Evolutionary conservation across 2,797 vertebrate species (phyloP), one percentile per base, ranked within the genome.

Genomic region (Masticophis lateralis): DNA sequence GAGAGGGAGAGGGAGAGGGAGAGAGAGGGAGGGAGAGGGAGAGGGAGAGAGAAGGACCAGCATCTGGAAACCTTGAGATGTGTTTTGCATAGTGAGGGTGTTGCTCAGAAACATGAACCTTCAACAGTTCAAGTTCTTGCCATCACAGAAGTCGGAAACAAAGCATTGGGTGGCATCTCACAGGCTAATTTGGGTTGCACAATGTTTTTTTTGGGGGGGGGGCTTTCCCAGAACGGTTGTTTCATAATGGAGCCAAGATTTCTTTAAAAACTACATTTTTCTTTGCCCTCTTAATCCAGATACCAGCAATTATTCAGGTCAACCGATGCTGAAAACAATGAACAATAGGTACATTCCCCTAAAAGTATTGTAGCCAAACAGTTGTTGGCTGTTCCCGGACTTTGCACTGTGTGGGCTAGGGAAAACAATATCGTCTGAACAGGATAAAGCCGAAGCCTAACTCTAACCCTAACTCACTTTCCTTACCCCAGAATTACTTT

Each of bases 51-150:
- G 98, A 97, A 98, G 98, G 97, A 97, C 96, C 97, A 96, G 96
- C 95, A 97, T 97, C 98, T 97, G 98, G 97, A 97, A 94, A 92
- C 97, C 93, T 96, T 98, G 97, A 98, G 98, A 98, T 96, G 95
- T 93, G 94, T 97, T 97, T 98, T 98, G 86, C 18, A 93, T n/a
- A 27, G 93, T 95, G 63, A 13, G 57, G 60, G 92, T 92, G 96
- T 94, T 94, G 96, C 96, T 94, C 94, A 94, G 95, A 94, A 91
- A 92, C 60, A 90, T 13, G 28, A 93, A 93, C 91, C 95, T 94
- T 10, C 51, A 93, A 94, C 66, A 92, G 90, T 94, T 86, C 25
- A 22, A 89, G 89, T 92, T 94, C 56, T 1, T 0, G 2, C 90
- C 51, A 89, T 92, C 95, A 37, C 32, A 74, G 69, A 74, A 37